Conservation (phyloP, 2,888 invertebrate genomes). For the Trichacis sp. region DNA sequence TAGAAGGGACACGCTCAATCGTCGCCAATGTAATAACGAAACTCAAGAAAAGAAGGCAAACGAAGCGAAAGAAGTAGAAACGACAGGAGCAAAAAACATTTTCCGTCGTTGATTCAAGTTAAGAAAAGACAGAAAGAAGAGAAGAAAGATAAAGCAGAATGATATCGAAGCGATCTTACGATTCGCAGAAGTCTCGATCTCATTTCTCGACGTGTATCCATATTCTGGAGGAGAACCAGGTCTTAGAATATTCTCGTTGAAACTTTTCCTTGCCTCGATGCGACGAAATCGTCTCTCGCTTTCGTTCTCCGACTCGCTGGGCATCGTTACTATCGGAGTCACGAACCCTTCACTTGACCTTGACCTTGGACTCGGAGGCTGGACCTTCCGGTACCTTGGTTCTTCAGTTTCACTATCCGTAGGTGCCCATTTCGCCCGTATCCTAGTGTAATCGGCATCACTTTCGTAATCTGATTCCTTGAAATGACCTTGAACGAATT, state of each 20-base stretch:
- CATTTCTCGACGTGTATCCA: slow-evolving; percentile 69
- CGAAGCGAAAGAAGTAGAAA: slow-evolving; percentile 20
- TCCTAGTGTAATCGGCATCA: slow-evolving; percentile 74
- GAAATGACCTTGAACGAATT: slow-evolving; percentile 76
- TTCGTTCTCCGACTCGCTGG: slow-evolving; percentile 64
- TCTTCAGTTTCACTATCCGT: slow-evolving; percentile 73
- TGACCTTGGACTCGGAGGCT: slow-evolving; percentile 70
- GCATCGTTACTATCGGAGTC: slow-evolving; percentile 69
- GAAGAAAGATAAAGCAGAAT: slow-evolving; percentile 21
- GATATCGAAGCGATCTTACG: slow-evolving; percentile 54
- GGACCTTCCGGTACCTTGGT: slow-evolving; percentile 74
- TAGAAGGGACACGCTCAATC: slow-evolving; percentile 49
- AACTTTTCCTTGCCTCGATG: slow-evolving; percentile 44
- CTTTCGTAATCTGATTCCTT: slow-evolving; percentile 80
- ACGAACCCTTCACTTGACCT: slow-evolving; percentile 61
- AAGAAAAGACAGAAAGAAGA: slow-evolving; percentile 6
- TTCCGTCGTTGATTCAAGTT: neutral
- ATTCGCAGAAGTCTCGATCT: slow-evolving; percentile 62
- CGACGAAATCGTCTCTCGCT: slow-evolving; percentile 55
- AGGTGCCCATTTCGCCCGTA: slow-evolving; percentile 77
- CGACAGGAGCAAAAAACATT: slow-evolving; percentile 3
- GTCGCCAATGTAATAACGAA: slow-evolving; percentile 10
- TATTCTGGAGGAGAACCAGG: slow-evolving; percentile 75
- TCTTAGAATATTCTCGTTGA: slow-evolving; percentile 54
- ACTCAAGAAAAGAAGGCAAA: slow-evolving; percentile 27